phyloP scores from a whole-genome alignment of 2,113 vertebrate genomes.

The Stomatorhinus ivindoensis region DNA sequence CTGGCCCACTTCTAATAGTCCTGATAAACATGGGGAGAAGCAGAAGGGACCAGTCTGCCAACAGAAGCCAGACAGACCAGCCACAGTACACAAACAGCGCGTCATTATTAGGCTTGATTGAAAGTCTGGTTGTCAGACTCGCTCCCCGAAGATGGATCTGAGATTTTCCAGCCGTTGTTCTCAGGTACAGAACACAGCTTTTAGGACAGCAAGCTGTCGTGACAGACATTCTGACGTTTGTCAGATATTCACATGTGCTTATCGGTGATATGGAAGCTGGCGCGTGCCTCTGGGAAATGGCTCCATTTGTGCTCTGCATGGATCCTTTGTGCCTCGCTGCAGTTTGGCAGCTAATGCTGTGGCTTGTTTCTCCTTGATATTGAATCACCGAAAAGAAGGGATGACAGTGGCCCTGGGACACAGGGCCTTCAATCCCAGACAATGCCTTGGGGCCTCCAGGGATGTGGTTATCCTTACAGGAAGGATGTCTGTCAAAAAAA shows the following conservation, averaged over 20 bases:
- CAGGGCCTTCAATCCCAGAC: not conserved
- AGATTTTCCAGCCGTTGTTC: conserved; percentile 12
- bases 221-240: not conserved
- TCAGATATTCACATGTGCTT: not conserved
- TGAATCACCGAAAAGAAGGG: not conserved
- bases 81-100: conserved; percentile 31
- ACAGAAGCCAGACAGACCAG: conserved; percentile 31
- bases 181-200: not conserved
- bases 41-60: conserved; percentile 32
- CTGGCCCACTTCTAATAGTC: not conserved
- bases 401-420: not conserved
- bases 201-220: not conserved
- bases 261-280: not conserved
- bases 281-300: not conserved
- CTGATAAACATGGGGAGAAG: conserved; percentile 40
- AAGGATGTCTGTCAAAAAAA: not conserved
- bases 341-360: not conserved
- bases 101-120: conserved; percentile 42
- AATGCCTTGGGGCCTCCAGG: not conserved
- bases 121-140: conserved; percentile 27
- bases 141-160: conserved; percentile 12
- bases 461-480: not conserved
- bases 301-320: not conserved
- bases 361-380: not conserved
- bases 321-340: not conserved